Percentiles rank a stretch among this genome's conserved stretches.
These are phyloP conservation scores for Lepetodrilus schrolli DNA, from an alignment of 2,888 invertebrate genomes.

Conservation along the genomic window DNA sequence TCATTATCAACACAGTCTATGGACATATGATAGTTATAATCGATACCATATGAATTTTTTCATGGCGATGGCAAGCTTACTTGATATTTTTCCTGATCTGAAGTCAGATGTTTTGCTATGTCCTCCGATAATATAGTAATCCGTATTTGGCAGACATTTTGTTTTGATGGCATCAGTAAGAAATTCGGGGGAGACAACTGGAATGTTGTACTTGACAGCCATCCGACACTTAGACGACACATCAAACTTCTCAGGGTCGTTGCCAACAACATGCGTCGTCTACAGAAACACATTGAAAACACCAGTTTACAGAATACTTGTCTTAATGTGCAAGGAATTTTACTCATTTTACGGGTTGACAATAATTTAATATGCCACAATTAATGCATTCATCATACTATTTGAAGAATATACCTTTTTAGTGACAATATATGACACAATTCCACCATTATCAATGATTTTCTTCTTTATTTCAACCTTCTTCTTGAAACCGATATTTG, in stretches of 20 bases:
- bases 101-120: constrained; percentile 64
- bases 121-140: constrained; percentile 63
- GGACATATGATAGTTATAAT: no score
- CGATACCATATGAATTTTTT: no score
- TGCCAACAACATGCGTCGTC: constrained; percentile 67
- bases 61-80: no score
- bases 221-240: constrained; percentile 70
- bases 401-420: constrained; percentile 65
- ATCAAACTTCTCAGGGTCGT: constrained; percentile 63
- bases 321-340: no score
- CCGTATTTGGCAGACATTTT: constrained; percentile 51
- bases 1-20: no score
- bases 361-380: no score
- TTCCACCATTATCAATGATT: constrained; percentile 70
- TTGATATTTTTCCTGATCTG: constrained; percentile 67
- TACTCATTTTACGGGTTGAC: no score
- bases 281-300: constrained; percentile 36
- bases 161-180: constrained; percentile 58
- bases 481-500: constrained; percentile 60
- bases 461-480: constrained; percentile 63
- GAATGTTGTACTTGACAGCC: constrained; percentile 68
- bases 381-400: not conserved
- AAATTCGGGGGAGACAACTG: constrained; percentile 66
- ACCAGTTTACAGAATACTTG: not conserved
- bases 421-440: constrained; percentile 70